Evolutionary conservation across 1,140 invertebrate genomes (phyloP).

Genomic region (Apis dorsata): DNA sequence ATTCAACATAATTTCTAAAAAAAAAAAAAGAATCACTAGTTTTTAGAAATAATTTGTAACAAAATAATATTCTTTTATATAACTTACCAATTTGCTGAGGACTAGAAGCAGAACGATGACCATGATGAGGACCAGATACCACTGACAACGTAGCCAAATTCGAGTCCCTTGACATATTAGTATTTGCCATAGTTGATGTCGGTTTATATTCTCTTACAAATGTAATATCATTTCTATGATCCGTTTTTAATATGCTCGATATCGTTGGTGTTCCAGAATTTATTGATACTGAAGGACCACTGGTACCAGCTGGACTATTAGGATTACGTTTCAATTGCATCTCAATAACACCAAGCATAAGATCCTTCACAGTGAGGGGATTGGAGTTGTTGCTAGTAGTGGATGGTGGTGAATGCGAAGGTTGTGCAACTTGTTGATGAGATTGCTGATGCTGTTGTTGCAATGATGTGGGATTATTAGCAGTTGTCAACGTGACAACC

Average conservation of each 20-base stretch:
- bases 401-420: constrained; percentile 79
- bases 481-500: constrained; percentile 70
- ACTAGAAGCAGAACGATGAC: constrained; percentile 74
- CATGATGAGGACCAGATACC: constrained; percentile 79
- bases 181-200: constrained; percentile 69
- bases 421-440: constrained; percentile 72
- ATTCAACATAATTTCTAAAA: background rate
- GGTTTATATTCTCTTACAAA: constrained; percentile 81
- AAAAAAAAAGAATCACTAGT: background rate
- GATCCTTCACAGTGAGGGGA: constrained; percentile 86
- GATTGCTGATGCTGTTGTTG: constrained; percentile 66
- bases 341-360: constrained; percentile 88
- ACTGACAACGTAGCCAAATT: constrained; percentile 85
- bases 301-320: constrained; percentile 75
- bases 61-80: background rate
- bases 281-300: constrained; percentile 68
- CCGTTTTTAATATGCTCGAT: constrained; percentile 83
- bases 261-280: constrained; percentile 83
- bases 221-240: constrained; percentile 80
- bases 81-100: constrained; percentile 76
- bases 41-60: background rate
- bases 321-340: constrained; percentile 85
- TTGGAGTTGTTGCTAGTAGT: constrained; percentile 78
- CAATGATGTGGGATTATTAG: constrained; percentile 55
- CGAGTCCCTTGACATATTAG: constrained; percentile 78